A percentile compares a stretch with the other conserved stretches of the same genome.
Evolutionary conservation across 2,888 invertebrate species (phyloP).

Genomic region (Gibbula magus): DNA sequence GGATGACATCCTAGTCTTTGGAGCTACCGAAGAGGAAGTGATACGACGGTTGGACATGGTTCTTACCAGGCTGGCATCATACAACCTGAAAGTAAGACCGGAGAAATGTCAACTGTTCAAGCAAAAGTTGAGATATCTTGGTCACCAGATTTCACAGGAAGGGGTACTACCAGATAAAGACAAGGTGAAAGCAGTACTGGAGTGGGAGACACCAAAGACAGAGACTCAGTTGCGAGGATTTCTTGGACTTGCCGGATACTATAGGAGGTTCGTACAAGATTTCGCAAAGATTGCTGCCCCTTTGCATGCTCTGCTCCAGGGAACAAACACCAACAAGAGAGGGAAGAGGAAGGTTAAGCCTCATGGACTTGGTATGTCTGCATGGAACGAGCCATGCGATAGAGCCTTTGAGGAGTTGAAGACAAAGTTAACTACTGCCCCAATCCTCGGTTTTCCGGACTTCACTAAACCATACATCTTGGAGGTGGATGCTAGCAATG

Average conservation of each 20-base stretch:
- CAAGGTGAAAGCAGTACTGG: constrained; percentile 21
- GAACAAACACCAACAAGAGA: too few relatives aligned
- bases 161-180: too few relatives aligned
- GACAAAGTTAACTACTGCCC: constrained; percentile 30
- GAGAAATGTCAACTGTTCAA: constrained; percentile 34
- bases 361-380: constrained; percentile 19
- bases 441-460: constrained; percentile 46
- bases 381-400: constrained; percentile 27
- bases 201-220: constrained; percentile 23
- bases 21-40: constrained; percentile 38
- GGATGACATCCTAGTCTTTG: constrained; percentile 48
- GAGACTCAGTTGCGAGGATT: constrained; percentile 17
- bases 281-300: constrained; percentile 37
- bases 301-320: too few relatives aligned
- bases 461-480: constrained; percentile 40
- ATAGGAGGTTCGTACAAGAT: constrained; percentile 30
- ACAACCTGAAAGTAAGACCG: too few relatives aligned
- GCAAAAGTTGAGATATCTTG: constrained; percentile 20
- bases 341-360: background rate
- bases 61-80: too few relatives aligned
- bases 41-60: constrained; percentile 41
- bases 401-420: constrained; percentile 35
- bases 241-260: too few relatives aligned
- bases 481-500: too few relatives aligned
- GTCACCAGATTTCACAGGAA: too few relatives aligned